Conservation (phyloP, 2,888 invertebrate species). For the Acanthococcus lagerstroemiae region DNA sequence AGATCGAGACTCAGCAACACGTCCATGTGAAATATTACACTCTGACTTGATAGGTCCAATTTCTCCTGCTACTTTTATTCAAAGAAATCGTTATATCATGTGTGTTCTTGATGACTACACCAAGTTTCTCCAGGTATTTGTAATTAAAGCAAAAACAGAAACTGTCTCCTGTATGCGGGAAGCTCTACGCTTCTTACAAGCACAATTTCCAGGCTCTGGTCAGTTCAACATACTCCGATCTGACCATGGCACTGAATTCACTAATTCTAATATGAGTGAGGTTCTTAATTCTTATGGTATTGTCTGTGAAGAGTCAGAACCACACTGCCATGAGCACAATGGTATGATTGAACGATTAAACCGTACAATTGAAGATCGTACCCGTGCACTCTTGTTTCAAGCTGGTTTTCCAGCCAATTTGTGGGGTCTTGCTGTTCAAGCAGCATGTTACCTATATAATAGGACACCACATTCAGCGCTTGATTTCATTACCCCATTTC, state of each 20-base stretch:
- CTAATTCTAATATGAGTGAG: background rate
- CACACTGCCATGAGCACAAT: background rate
- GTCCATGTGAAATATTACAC: background rate
- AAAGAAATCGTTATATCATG: background rate
- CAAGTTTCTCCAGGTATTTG: background rate
- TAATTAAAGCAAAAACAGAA: background rate
- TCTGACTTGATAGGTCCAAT: background rate
- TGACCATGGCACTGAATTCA: background rate
- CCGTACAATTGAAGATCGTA: background rate
- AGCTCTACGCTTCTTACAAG: too few relatives aligned
- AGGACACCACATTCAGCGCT: slow-evolving; percentile 2
- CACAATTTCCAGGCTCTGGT: too few relatives aligned
- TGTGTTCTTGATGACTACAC: background rate
- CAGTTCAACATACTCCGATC: background rate
- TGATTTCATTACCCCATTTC: background rate
- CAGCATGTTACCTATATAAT: background rate
- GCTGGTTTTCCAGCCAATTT: background rate
- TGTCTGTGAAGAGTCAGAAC: background rate
- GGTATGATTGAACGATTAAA: background rate
- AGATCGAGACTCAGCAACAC: background rate
- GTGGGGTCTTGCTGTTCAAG: background rate
- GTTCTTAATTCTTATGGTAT: background rate
- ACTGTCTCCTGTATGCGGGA: too few relatives aligned
- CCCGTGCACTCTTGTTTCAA: background rate
- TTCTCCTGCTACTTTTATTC: background rate